Base-by-base conservation (phyloP, 2,797 vertebrate species). In the Peromyscus melanophrys region DNA sequence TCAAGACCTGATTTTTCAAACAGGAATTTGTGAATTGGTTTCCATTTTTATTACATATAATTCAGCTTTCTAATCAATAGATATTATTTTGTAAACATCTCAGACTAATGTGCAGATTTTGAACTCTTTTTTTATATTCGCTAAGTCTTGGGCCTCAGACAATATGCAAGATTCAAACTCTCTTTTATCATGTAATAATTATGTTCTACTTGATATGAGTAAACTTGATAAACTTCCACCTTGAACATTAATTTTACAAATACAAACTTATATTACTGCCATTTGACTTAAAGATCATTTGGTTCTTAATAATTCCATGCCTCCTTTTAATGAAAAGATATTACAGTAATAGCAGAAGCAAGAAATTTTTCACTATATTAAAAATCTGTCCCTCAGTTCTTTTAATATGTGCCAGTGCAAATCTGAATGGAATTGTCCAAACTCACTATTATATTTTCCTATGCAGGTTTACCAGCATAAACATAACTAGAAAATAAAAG, bases 201-300 rank as follows among this genome's bases (percentile, higher is more conserved):
- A 67, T 65, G 34, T 59, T 55, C n/a, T 16, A 46, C 46, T 93
- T 88, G 10, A 80, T 77, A 52, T 77, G 21, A 14, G 77, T 77
- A 96, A 80, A 75, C 34, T 31, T 16, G 46, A 14, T 40, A 73
- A 65, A 67, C 8, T 59, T 12, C 27, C 88, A 0, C 16, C 2
- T 75, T 92, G 27, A 0, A 86, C 0, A 59, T 83, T 76, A n/a
- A n/a, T 57, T 90, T 96, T 65, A 31, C 19, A 95, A 87, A 94
- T 11, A 57, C 40, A 78, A 89, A 75, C 9, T 57, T 34, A 25
- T 87, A 71, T 55, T 87, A 82, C 71, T 76, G 43, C 29, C 6
- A 57, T 95, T 96, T 95, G 10, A 81, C 80, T 17, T 73, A 77
- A 96, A 7, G 5, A 49, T 12, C 19, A 71, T 85, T 85, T 93